These are phyloP conservation scores for Hirtodrosophila alboralis DNA, from an alignment of 2,888 invertebrate genomes.

Conservation along the genomic window DNA sequence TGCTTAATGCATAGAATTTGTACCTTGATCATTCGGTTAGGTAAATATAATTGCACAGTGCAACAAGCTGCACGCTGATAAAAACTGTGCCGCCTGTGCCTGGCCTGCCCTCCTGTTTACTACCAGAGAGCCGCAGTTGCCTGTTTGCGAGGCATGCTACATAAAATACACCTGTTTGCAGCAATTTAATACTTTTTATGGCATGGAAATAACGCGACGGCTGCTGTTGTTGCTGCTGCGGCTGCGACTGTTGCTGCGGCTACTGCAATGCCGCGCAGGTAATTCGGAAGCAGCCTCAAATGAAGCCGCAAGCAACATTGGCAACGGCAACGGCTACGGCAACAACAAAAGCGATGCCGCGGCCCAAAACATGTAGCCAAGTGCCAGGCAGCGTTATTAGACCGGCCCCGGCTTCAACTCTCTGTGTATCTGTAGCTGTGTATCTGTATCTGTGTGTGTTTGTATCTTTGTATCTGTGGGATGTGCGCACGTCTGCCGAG, in stretches of 20 bases:
- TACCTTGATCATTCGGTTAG: constrained; percentile 15
- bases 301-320: constrained; percentile 57
- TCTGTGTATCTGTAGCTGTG: constrained; percentile 26
- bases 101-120: constrained; percentile 9
- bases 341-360: constrained; percentile 70
- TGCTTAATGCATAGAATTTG: constrained; percentile 13
- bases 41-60: constrained; percentile 45
- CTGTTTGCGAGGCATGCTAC: constrained; percentile 48
- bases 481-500: constrained; percentile 66
- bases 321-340: constrained; percentile 51
- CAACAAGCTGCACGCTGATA: constrained; percentile 16
- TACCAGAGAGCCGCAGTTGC: constrained; percentile 4
- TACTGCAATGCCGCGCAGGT: constrained; percentile 75
- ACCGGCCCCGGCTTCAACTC: constrained; percentile 56
- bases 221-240: constrained; percentile 23
- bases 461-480: constrained; percentile 59
- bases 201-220: constrained; percentile 71
- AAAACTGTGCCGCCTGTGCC: neutral
- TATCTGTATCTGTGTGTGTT: constrained; percentile 29
- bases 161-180: constrained; percentile 77
- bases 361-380: constrained; percentile 72
- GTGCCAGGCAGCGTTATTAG: constrained; percentile 70
- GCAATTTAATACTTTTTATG: constrained; percentile 78
- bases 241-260: constrained; percentile 37
- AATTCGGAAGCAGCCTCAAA: constrained; percentile 82